Conservation (phyloP, 2,797 vertebrate species). For the Cyclura pinguis region DNA sequence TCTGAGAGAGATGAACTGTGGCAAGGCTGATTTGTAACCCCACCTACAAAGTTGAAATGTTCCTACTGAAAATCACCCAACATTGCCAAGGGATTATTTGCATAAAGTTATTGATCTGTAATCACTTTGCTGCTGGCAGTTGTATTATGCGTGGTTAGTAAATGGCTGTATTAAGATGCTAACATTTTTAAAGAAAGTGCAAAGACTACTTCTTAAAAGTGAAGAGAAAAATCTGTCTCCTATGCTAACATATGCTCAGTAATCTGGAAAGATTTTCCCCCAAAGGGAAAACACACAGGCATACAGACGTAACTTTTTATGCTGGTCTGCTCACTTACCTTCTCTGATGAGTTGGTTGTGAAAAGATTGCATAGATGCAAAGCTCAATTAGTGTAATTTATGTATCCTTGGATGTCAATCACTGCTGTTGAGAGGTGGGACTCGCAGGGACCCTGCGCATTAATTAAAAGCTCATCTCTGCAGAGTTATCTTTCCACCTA, state of each 20-base stretch:
- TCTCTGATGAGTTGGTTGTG: constrained; percentile 80
- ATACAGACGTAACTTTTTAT: constrained; percentile 65
- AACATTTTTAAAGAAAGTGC: constrained; percentile 54
- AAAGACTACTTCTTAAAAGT: constrained; percentile 53
- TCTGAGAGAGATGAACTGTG: constrained; percentile 53
- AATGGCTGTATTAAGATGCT: constrained; percentile 54
- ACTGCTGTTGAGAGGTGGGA: constrained; percentile 84
- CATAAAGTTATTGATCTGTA: constrained; percentile 50
- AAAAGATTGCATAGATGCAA: constrained; percentile 71
- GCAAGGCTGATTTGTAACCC: constrained; percentile 34
- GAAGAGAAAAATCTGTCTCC: constrained; percentile 49
- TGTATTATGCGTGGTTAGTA: constrained; percentile 38
- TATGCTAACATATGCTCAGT: constrained; percentile 45
- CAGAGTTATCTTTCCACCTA: constrained; percentile 83
- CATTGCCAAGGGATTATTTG: constrained; percentile 56
- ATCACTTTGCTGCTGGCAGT: constrained; percentile 40
- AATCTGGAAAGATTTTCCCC: constrained; percentile 60
- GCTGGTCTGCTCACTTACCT: constrained; percentile 81
- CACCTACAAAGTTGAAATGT: constrained; percentile 27
- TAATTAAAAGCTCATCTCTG: constrained; percentile 86
- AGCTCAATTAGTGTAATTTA: constrained; percentile 84
- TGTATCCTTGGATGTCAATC: constrained; percentile 84
- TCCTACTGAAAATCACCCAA: constrained; percentile 45
- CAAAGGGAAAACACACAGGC: constrained; percentile 56
- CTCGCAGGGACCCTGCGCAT: constrained; percentile 79